phyloP scores from a whole-genome alignment of 2,797 vertebrate species.

The Anguilla pacifica region DNA sequence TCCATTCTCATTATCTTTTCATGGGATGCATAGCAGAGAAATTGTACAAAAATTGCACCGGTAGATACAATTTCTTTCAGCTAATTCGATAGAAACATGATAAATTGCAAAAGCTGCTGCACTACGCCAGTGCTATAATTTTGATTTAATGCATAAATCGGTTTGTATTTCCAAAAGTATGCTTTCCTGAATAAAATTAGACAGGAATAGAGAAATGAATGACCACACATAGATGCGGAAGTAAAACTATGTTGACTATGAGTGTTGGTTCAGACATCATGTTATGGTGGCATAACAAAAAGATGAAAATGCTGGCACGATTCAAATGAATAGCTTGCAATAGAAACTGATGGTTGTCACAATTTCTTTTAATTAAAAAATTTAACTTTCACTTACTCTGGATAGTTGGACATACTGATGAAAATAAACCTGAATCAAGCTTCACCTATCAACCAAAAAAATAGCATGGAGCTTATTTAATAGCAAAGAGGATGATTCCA shows the following conservation, averaged over 20 bases:
- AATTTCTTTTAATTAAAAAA: not conserved
- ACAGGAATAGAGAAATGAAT: not conserved
- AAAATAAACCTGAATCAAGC: not conserved
- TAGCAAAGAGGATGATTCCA: not conserved
- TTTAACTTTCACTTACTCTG: not conserved
- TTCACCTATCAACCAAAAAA: not conserved
- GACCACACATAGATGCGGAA: not conserved
- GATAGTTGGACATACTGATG: not conserved
- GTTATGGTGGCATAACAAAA: not conserved
- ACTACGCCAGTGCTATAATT: not conserved
- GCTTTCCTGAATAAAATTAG: not conserved
- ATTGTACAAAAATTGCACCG: constrained; percentile 26
- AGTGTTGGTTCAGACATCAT: not conserved
- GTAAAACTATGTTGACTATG: no score
- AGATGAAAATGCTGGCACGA: not conserved
- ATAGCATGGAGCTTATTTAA: not conserved
- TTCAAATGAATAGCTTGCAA: not conserved
- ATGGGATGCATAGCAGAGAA: constrained; percentile 27
- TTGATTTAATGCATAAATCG: not conserved
- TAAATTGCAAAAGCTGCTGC: constrained; percentile 21
- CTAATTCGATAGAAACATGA: constrained; percentile 33
- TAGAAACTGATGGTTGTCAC: not conserved
- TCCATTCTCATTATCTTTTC: constrained; percentile 32
- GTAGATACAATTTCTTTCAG: constrained; percentile 28
- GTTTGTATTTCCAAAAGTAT: not conserved